Evolutionary conservation across 2,113 vertebrate species (phyloP).

Genomic region (Corythaeola cristata): DNA sequence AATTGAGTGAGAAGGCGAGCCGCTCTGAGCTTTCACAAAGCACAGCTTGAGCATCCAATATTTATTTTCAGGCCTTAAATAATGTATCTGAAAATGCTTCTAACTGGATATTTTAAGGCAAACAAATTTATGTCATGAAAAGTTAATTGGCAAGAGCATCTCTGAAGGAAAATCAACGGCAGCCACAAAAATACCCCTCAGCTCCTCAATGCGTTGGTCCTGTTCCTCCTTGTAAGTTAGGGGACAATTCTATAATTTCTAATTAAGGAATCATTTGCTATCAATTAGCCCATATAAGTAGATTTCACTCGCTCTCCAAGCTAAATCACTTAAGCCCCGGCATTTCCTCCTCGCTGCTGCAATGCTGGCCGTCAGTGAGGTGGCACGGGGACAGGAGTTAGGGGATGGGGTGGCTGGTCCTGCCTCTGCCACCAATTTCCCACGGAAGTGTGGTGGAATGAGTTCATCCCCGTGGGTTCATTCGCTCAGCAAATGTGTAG

Average conservation of each 20-base stretch:
- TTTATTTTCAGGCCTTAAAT: conserved; percentile 47
- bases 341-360: not conserved
- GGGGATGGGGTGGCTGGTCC: not conserved
- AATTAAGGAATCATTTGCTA: not conserved
- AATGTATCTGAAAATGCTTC: conserved; percentile 19
- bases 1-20: conserved; percentile 12
- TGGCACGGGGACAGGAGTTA: accelerated
- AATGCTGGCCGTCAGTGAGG: accelerated
- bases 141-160: conserved; percentile 3
- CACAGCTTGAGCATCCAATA: not conserved
- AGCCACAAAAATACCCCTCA: not conserved
- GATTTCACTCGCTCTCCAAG: not conserved
- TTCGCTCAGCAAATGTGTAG: not conserved
- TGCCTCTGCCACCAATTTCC: not conserved
- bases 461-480: not conserved
- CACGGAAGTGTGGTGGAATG: not conserved
- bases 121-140: conserved; percentile 35
- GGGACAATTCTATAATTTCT: not conserved
- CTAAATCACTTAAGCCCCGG: conserved; percentile 35
- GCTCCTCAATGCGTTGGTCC: not conserved
- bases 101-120: not conserved
- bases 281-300: not conserved
- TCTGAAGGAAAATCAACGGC: not conserved
- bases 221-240: not conserved
- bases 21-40: not conserved